Evolutionary conservation across 2,888 invertebrate species (phyloP), one percentile per base, ranked within the genome.

Genomic region (Lysandra bellargus): DNA sequence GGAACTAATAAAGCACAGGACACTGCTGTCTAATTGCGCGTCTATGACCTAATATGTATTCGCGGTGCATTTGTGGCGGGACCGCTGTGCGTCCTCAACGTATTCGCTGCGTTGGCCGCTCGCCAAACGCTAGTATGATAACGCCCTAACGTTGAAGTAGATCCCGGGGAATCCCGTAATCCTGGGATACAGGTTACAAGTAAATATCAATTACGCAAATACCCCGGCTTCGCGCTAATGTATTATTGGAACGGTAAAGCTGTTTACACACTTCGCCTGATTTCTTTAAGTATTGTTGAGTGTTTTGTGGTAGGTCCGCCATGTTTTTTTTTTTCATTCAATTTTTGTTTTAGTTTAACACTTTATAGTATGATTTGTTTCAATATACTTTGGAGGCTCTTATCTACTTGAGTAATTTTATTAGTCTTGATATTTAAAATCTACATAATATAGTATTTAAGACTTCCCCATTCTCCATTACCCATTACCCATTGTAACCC

Each of bases 161-260:
- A 64, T 23, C 69, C 69, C 14, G 14, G 33, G 33, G 6, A 69
- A 89, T 85, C 85, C 82, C 87, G 89, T 93, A 94, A 93, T 93
- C 91, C 88, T 84, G 87, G 83, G 85, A 92, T 92, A 91, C 93
- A 92, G 92, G 94, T 94, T 93, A 94, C 92, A 92, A 89, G 94
- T 94, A 94, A 94, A 94, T 94, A 94, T 94, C 94, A 92, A 94
- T 94, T 94, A 94, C 93, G 90, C 88, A 91, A 92, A 94, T 90
- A 89, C 91, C 88, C 86, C 81, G 86, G 90, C 88, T 92, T 92
- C 87, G 86, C 84, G 87, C 86, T 87, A 88, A 87, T 86, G 84
- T 83, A 84, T 86, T 87, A 85, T 83, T 83, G 83, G 84, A 83
- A 69, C 30, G 37, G 30, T 69, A 33, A 69, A 69, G 64, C 64